Evolutionary conservation across 2,888 invertebrate species (phyloP).

Genomic region (Hedya salicella): DNA sequence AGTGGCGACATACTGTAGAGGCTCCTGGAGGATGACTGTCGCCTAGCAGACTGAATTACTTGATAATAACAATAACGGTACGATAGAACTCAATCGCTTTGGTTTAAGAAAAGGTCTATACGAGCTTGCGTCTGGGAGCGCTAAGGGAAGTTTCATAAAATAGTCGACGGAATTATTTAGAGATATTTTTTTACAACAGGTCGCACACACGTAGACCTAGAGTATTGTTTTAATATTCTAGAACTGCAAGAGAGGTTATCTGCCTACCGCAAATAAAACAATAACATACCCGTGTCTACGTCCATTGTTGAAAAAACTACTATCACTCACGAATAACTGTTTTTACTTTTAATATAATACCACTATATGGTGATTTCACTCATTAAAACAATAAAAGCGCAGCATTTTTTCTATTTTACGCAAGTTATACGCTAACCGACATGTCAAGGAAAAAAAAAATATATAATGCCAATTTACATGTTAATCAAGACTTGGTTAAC

Average conservation of each 20-base stretch:
- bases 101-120: background rate
- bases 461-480: constrained; percentile 16
- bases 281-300: constrained; percentile 70
- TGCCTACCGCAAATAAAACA: constrained; percentile 47
- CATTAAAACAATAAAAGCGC: constrained; percentile 18
- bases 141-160: background rate
- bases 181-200: background rate
- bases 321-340: constrained; percentile 11
- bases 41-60: no score
- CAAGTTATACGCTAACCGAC: constrained; percentile 4
- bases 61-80: no score
- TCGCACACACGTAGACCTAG: background rate
- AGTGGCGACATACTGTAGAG: no score
- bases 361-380: constrained; percentile 28
- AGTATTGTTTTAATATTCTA: constrained; percentile 20
- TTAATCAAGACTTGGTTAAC: background rate
- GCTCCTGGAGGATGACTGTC: no score
- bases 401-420: constrained; percentile 34
- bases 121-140: no score
- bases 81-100: no score
- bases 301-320: constrained; percentile 60
- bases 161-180: background rate
- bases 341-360: constrained; percentile 4
- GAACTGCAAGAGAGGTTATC: constrained; percentile 50
- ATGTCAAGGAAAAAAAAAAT: constrained; percentile 34